A percentile compares a stretch with the other conserved stretches of the same genome.
Conservation (phyloP, 2,113 vertebrate species). For the Heterotilapia buettikoferi region DNA sequence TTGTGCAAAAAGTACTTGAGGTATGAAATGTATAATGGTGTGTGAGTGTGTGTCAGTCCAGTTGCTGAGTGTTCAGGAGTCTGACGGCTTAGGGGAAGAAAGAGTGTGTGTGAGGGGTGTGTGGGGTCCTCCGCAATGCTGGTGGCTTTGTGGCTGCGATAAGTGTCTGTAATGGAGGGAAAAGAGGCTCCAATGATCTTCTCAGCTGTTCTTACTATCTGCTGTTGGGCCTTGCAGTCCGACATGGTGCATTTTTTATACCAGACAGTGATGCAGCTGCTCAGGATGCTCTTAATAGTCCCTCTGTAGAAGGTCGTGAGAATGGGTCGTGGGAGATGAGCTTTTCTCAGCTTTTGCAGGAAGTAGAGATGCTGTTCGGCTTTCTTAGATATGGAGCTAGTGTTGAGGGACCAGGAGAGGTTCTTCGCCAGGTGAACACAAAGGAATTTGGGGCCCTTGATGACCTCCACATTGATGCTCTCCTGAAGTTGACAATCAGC, state of each 20-base stretch:
- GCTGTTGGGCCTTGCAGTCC: not conserved
- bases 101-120: not conserved
- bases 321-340: not conserved
- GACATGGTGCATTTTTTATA: not conserved
- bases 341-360: not conserved
- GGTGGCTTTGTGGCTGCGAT: not conserved
- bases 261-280: not conserved
- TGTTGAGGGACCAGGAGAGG: not conserved
- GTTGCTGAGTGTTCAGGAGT: not conserved
- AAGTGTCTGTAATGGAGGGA: not conserved
- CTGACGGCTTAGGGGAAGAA: not conserved
- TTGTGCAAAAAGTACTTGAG: not conserved
- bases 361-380: not conserved
- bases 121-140: not conserved
- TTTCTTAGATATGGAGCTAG: not conserved
- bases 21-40: not conserved
- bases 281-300: not conserved
- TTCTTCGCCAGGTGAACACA: not conserved
- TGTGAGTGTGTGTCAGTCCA: not conserved
- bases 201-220: not conserved
- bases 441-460: not conserved
- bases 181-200: not conserved
- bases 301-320: not conserved
- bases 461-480: not conserved
- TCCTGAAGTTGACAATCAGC: not conserved